Evolutionary conservation across 2,113 vertebrate species (phyloP), one percentile per base, ranked within the genome.

Genomic region (Amblyopsis rosae): DNA sequence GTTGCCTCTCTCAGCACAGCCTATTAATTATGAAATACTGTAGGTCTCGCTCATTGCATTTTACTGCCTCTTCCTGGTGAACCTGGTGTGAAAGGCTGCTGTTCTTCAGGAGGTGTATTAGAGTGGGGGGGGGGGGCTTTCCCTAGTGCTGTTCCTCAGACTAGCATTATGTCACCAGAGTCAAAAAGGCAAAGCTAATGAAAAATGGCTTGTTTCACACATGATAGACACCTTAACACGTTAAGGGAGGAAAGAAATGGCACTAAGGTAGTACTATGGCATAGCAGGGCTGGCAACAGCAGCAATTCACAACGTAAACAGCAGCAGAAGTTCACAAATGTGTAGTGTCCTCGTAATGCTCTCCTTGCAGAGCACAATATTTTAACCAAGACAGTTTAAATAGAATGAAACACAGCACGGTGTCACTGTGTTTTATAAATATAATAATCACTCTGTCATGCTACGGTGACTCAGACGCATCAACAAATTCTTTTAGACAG

Each of bases 21-120:
- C 89, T 91, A 89, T 92, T 93, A 93, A 92, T 93, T 91, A 91
- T 93, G 91, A 93, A 91, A 93, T 91, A 92, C 83, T 86, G 89
- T 88, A 73, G 84, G 83, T 82, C 87, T 86, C 69, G 79, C 67
- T 79, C 78, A 72, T 90, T 89, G 88, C 59, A 9, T 89, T 93
- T 92, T 93, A 93, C 77, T 77, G 62, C 82, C 57, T 85, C 88
- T 93, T 92, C 90, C 90, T 91, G 92, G 86, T 92, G 88, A 91
- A 92, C 89, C 81, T 58, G 80, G 87, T 89, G 89, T 89, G 86
- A 90, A 90, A 80, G 74, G 89, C 87, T 91, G 88, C 91, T 88
- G 91, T 91, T 91, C 86, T 92, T 86, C 83, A 89, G 89, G 72
- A 75, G 83, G 70, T 85, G 76, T 78, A 82, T 91, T 86, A 92